phyloP scores from a whole-genome alignment of 37 sponge, comb jelly and placozoan species.

The Aphrocallistes beatrix region DNA sequence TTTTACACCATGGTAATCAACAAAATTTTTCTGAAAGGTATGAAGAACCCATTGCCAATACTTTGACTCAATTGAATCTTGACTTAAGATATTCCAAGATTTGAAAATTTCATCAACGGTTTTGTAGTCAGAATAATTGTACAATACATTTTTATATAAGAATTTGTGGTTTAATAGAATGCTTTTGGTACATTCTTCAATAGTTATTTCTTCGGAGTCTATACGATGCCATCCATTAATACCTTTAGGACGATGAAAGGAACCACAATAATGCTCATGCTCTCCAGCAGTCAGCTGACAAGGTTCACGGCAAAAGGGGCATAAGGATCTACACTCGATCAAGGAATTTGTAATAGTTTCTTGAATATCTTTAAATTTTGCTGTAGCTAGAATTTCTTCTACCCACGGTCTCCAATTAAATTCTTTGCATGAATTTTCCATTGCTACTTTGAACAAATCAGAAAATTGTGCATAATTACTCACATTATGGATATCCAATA shows the following conservation, averaged over 20 bases:
- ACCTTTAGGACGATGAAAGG: background rate
- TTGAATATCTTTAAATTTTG: background rate
- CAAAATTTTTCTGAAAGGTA: background rate
- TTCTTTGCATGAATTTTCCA: background rate
- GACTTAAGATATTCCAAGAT: background rate
- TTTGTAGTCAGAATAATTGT: background rate
- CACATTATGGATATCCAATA: background rate
- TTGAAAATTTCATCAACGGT: background rate
- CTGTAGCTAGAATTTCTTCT: background rate
- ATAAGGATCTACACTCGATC: background rate
- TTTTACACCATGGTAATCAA: background rate
- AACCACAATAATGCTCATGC: conserved; percentile 5
- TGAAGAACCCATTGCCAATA: background rate
- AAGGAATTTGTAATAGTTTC: background rate
- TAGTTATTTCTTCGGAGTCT: background rate
- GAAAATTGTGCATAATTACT: background rate
- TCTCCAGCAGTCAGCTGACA: conserved; percentile 12
- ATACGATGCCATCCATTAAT: background rate
- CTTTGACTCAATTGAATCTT: background rate
- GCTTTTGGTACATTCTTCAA: background rate
- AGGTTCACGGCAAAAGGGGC: background rate
- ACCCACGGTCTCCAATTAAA: background rate
- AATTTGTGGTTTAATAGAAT: background rate
- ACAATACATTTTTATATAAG: background rate
- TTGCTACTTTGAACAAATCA: background rate